Evolutionary conservation across 2,113 vertebrate genomes (phyloP), one percentile per base, ranked within the genome.

Genomic region (Nestor notabilis): DNA sequence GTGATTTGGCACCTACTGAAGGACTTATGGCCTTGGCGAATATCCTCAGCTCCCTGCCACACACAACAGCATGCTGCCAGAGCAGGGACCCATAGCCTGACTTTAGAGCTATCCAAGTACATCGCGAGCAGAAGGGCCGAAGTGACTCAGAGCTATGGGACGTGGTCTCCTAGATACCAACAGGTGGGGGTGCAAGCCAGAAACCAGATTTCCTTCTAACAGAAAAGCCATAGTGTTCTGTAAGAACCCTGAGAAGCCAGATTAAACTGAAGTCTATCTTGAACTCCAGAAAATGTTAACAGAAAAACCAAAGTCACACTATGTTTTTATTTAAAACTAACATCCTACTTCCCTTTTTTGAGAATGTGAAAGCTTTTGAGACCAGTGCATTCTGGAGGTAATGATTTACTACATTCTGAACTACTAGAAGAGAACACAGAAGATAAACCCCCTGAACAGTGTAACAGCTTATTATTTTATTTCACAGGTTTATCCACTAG

Each of bases 11-110:
- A 0, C 28, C 27, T 69, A 14, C 23, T 35, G 25, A 13, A 7
- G 31, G 27, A 27, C 3, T 47, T 2, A 31, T 0, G 1, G 50
- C 37, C 52, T 29, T 7, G 50, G 19, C 8, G 24, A 83, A 31
- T 2, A 25, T 5, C 83, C 79, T 82, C 83, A 76, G 9, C 56
- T 72, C 47, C 74, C 52, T 72, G 8, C 16, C 21, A 29, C 82
- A 27, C 39, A 14, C 23, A 37, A 11, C 78, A 28, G 44, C 12
- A 21, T 4, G 16, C 20, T 46, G 64, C 27, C 69, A 47, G 24
- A 56, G n/a, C 28, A 0, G 1, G 18, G 53, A 56, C 14, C 41
- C 55, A 16, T 0, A 9, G 7, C 5, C 29, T 60, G 61, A 17
- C 23, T 37, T 65, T 23, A 39, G 29, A 76, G 43, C 39, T n/a